Conservation (phyloP, 2,888 invertebrate species). For the Patella caerulea region DNA sequence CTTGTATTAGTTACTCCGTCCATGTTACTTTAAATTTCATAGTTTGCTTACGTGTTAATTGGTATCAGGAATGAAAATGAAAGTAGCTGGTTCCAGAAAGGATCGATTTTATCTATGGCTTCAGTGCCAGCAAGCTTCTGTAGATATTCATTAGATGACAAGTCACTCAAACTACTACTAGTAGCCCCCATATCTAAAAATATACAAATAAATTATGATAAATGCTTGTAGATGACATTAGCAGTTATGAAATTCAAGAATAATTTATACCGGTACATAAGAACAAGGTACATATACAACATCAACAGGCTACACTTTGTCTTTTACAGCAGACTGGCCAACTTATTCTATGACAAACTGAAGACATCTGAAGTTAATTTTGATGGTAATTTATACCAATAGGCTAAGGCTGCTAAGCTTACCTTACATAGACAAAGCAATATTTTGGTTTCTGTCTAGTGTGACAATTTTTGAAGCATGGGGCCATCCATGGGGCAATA, state of each 20-base stretch:
- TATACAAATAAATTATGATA: background rate
- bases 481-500: no score
- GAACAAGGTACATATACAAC: no score
- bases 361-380: no score
- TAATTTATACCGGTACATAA: background rate
- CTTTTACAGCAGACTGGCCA: no score
- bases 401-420: no score
- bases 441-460: no score
- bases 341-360: no score
- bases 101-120: constrained; percentile 86
- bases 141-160: constrained; percentile 84
- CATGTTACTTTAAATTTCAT: background rate
- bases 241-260: background rate
- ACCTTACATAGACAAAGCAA: no score
- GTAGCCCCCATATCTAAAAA: constrained; percentile 66
- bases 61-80: constrained; percentile 92
- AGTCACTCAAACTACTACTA: constrained; percentile 73
- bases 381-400: no score
- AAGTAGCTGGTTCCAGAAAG: constrained; percentile 94
- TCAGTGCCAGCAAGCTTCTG: constrained; percentile 85
- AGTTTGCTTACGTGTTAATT: constrained; percentile 73
- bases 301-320: no score
- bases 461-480: no score
- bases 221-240: background rate
- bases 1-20: no score